Conservation (phyloP, 2,797 vertebrate species). For the Cyclura pinguis region DNA sequence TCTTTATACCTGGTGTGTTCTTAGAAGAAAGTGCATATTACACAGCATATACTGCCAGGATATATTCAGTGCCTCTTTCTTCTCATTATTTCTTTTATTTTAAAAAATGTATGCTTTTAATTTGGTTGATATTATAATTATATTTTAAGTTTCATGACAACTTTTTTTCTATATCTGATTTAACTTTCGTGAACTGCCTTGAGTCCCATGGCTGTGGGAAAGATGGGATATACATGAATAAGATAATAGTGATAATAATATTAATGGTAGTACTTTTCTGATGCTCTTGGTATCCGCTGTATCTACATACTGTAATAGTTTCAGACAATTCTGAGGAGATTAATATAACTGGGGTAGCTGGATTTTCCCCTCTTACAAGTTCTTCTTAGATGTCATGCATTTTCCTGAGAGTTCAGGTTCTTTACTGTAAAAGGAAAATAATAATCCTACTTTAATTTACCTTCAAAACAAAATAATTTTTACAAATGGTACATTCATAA, state of each 20-base stretch:
- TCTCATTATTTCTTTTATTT: no score
- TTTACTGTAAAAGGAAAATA: background rate
- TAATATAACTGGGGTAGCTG: background rate
- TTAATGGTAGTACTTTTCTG: no score
- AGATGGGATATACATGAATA: no score
- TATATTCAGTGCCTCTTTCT: background rate
- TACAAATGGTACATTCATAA: background rate
- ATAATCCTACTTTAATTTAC: constrained; percentile 20
- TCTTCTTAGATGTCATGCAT: background rate
- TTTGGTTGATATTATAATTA: no score
- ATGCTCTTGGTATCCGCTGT: background rate
- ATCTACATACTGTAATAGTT: background rate
- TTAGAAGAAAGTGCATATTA: background rate
- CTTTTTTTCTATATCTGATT: no score
- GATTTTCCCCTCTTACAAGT: background rate
- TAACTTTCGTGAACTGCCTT: no score
- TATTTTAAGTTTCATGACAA: no score
- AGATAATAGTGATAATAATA: no score
- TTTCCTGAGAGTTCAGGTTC: background rate
- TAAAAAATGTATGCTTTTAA: no score
- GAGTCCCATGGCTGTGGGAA: no score
- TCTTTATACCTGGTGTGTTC: background rate
- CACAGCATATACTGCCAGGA: background rate
- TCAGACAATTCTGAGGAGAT: background rate
- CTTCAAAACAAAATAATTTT: background rate